Evolutionary conservation across 2,113 vertebrate species (phyloP).

Genomic region (Scopus umbretta): DNA sequence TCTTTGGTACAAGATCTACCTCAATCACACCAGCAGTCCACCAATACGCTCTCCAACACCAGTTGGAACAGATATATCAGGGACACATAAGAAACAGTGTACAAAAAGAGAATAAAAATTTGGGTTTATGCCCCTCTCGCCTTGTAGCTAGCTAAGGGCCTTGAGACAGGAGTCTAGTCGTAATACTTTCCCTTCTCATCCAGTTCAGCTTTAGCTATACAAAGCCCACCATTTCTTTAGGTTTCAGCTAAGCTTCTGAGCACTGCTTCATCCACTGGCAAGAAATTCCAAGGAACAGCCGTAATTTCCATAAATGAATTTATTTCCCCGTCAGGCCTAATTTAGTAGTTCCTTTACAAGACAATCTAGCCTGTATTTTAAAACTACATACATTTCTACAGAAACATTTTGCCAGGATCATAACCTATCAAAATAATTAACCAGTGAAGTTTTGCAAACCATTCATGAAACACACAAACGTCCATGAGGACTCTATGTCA

Average conservation of each 20-base stretch:
- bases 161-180: neutral
- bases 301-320: neutral
- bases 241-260: neutral
- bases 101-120: neutral
- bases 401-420: neutral
- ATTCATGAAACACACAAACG: neutral
- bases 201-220: neutral
- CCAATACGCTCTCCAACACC: rapidly evolving
- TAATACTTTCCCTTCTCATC: neutral
- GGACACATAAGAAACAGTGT: neutral
- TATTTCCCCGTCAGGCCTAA: neutral
- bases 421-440: neutral
- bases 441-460: neutral
- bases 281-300: neutral
- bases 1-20: neutral
- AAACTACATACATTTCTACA: neutral
- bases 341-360: neutral
- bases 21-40: neutral
- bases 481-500: rapidly evolving
- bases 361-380: neutral
- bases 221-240: neutral
- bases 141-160: neutral
- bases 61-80: rapidly evolving
- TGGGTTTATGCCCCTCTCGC: neutral
- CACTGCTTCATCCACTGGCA: neutral